Conservation (phyloP, 1,140 invertebrate genomes). For the Meloidogyne chitwoodi region DNA sequence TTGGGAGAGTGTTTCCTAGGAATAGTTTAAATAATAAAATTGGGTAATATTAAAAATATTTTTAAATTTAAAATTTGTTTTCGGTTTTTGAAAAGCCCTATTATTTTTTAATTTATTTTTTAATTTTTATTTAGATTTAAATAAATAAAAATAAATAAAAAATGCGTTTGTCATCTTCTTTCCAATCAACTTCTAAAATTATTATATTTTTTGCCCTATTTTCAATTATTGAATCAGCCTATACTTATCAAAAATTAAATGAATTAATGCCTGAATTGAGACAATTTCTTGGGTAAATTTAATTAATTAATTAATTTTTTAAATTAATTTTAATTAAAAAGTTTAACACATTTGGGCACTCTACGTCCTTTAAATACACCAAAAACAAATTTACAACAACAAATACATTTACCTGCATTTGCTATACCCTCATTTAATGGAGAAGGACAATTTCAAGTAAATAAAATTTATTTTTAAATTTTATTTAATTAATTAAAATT, state of each 20-base stretch:
- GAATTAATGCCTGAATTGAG: conserved; percentile 15
- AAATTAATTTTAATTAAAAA: not conserved
- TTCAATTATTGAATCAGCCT: not conserved
- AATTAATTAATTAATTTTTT: not conserved
- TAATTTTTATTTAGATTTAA: no score
- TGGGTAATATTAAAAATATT: no score
- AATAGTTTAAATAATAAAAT: no score
- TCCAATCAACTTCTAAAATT: not conserved
- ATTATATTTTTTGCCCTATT: not conserved
- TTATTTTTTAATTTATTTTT: no score
- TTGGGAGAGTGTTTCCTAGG: no score
- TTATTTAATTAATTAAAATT: not conserved
- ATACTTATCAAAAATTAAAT: conserved; percentile 15
- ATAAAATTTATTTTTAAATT: not conserved
- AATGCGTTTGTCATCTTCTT: not conserved
- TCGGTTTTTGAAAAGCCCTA: no score
- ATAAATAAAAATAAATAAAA: not conserved
- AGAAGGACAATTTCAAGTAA: not conserved
- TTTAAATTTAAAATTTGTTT: no score
- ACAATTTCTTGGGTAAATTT: conserved; percentile 15
- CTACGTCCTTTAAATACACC: not conserved
- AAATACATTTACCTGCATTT: not conserved
- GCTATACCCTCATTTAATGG: not conserved
- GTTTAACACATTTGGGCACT: conserved; percentile 8
- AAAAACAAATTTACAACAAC: not conserved